Percentiles rank a stretch among this genome's conserved stretches.
phyloP scores from a whole-genome alignment of 64 coral and sea anemone species.

The Porites lutea region DNA sequence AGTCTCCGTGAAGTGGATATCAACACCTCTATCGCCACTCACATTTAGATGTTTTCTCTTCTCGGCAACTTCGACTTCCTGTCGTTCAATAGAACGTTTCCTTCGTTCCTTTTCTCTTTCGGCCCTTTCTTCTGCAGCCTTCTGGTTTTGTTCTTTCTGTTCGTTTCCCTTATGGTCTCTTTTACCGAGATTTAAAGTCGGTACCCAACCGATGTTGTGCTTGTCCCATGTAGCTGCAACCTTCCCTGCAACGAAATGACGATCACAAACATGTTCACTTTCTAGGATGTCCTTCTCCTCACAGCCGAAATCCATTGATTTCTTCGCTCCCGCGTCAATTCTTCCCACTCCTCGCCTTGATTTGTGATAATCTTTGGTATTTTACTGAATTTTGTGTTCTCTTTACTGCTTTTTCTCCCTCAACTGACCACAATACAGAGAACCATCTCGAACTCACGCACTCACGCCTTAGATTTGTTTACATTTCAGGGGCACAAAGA shows the following conservation, averaged over 20 bases:
- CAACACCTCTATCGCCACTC: neutral
- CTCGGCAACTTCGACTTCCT: neutral
- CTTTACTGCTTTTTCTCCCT: conserved; percentile 22
- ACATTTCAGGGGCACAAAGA: too few species aligned
- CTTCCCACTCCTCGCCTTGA: conserved; percentile 15
- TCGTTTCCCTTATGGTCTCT: too few species aligned
- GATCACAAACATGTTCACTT: too few species aligned
- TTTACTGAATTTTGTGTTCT: too few species aligned
- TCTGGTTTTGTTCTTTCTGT: too few species aligned
- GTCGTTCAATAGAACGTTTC: neutral
- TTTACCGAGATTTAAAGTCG: too few species aligned
- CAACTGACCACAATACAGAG: conserved; percentile 43
- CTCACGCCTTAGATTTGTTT: too few species aligned
- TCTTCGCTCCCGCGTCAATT: conserved; percentile 30
- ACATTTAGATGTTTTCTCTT: neutral
- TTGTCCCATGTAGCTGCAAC: too few species aligned
- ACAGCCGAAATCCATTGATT: conserved; percentile 53
- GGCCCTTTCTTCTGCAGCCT: conserved; percentile 16
- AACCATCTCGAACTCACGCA: conserved; percentile 39
- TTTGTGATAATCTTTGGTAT: conserved; percentile 17
- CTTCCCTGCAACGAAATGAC: too few species aligned
- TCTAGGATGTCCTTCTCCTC: too few species aligned
- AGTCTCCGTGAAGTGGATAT: neutral
- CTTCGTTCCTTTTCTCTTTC: conserved; percentile 11
- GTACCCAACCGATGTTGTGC: too few species aligned